These are phyloP conservation scores for Drosophila barbarae DNA, from an alignment of 2,888 invertebrate species.

Conservation along the genomic window DNA sequence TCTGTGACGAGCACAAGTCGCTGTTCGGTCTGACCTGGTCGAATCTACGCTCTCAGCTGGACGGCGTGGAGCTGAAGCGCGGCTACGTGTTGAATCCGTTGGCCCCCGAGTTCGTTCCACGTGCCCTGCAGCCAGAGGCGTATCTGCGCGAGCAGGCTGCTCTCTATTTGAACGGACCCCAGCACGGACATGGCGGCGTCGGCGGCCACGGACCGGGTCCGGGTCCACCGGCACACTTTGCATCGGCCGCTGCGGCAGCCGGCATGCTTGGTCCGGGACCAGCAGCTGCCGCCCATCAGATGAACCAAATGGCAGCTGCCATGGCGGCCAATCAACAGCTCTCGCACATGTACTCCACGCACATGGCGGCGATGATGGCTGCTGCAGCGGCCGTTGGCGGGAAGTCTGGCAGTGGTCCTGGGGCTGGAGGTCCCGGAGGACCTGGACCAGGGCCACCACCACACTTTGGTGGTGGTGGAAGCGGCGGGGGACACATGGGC, in stretches of 20 bases:
- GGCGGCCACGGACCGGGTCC: slow-evolving; percentile 37
- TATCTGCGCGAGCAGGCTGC: slow-evolving; percentile 80
- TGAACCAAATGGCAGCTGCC: slow-evolving; percentile 73
- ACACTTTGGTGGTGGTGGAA: slow-evolving; percentile 44
- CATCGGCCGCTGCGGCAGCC: slow-evolving; percentile 30
- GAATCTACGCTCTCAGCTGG: slow-evolving; percentile 84
- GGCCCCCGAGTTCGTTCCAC: slow-evolving; percentile 89
- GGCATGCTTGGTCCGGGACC: slow-evolving; percentile 66
- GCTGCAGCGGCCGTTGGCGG: slow-evolving; percentile 58
- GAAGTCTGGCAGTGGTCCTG: slow-evolving; percentile 58
- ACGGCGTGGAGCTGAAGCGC: slow-evolving; percentile 87
- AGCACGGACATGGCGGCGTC: slow-evolving; percentile 42
- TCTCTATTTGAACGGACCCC: slow-evolving; percentile 69
- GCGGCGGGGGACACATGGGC: slow-evolving; percentile 54
- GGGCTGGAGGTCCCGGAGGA: slow-evolving; percentile 45
- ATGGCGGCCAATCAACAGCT: slow-evolving; percentile 70
- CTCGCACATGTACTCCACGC: slow-evolving; percentile 73
- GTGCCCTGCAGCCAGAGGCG: slow-evolving; percentile 81
- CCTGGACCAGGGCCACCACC: slow-evolving; percentile 58
- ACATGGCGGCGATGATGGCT: slow-evolving; percentile 74
- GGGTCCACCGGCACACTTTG: slow-evolving; percentile 56
- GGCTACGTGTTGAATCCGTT: slow-evolving; percentile 89
- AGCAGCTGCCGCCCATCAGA: slow-evolving; percentile 60
- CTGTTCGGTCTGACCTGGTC: slow-evolving; percentile 87
- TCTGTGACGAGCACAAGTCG: slow-evolving; percentile 85